Percentiles rank a stretch among this genome's conserved stretches.
Evolutionary conservation across 2,113 vertebrate genomes (phyloP).

Genomic region (Camelus dromedarius): DNA sequence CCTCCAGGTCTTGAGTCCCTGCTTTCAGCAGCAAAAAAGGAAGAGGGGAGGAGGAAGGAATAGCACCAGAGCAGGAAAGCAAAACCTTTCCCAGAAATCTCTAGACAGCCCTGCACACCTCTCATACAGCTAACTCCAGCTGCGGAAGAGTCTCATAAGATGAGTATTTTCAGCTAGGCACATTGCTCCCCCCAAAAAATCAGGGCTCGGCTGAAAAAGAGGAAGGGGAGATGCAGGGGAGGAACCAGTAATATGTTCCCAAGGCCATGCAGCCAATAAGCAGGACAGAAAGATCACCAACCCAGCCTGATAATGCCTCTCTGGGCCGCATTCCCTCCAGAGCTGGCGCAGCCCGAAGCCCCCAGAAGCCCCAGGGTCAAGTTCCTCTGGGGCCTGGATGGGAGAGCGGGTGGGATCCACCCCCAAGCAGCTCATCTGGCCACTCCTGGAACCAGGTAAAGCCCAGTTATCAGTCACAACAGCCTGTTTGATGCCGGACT

Average conservation of each 20-base stretch:
- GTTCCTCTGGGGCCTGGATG: neutral
- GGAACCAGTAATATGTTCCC: neutral
- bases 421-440: neutral
- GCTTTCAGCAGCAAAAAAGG: neutral
- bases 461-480: neutral
- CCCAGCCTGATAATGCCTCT: neutral
- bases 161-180: neutral
- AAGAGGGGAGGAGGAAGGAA: neutral
- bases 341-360: accelerated
- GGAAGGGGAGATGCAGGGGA: neutral
- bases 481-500: neutral
- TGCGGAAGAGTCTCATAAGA: neutral
- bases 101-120: neutral
- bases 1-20: neutral
- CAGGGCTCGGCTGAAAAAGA: neutral
- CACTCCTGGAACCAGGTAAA: neutral
- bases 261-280: too few species aligned
- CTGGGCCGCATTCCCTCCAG: neutral
- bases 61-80: neutral
- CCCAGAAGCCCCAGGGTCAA: neutral
- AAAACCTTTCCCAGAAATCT: neutral
- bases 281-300: too few species aligned
- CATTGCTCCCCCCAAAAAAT: neutral
- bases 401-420: neutral
- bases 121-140: neutral